Evolutionary conservation across 2,797 vertebrate genomes (phyloP), one percentile per base, ranked within the genome.

Genomic region (Coregonus ussuriensis): DNA sequence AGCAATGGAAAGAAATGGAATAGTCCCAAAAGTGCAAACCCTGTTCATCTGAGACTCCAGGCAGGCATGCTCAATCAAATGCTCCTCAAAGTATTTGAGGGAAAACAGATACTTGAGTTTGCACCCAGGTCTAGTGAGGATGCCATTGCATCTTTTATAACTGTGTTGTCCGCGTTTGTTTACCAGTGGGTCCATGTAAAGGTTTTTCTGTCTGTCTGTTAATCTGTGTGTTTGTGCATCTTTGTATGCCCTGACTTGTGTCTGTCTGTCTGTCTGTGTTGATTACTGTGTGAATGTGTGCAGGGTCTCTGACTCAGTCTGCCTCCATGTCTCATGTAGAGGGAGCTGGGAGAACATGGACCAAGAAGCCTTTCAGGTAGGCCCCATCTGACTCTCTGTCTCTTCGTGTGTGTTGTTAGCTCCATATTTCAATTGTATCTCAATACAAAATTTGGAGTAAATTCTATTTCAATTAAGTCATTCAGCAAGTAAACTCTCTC

Each of bases 281-380:
- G 41, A 3, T 3, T 9, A 11, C 41, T 11, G 41, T 47, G 67
- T 88, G 82, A 83, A 81, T 89, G 84, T 88, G 85, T 79, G 78
- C 88, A 97, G 96, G 96, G 85, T 93, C 96, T 83, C 91, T 97
- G 91, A 95, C 95, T 94, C 96, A 96, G 88, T 97, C 96, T 87
- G 95, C 96, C 79, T 97, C 96, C 93, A 95, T 96, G 96, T 96
- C 96, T 90, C 96, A 97, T 90, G 95, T 97, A 94, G 96, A 97
- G 86, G 94, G 95, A 87, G 94, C 94, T 69, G 95, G 96, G 89
- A 96, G 95, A 78, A 93, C 94, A 18, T 97, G 96, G 96, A 94
- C 91, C 87, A 96, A 95, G 92, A 97, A 96, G 77, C 94, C 95
- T 79, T 91, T 96, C 79, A 96, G 96, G 97, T 97, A 87, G 74